These are phyloP conservation scores for Pemphredon lugubris DNA, from an alignment of 2,888 invertebrate genomes.

Conservation along the genomic window DNA sequence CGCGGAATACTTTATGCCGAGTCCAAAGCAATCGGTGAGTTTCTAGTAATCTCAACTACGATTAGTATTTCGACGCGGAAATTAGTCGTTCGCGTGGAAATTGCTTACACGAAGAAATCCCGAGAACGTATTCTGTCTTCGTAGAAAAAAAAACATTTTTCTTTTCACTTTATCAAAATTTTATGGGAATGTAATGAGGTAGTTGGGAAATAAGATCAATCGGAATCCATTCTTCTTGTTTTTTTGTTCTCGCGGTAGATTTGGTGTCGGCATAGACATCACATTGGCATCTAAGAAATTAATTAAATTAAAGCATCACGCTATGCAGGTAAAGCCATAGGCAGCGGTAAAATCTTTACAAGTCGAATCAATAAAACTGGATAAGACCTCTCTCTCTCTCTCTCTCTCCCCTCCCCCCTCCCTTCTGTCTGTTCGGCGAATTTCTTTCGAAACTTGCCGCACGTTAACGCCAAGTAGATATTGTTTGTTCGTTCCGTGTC, in stretches of 20 bases:
- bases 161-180: no score
- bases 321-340: not conserved
- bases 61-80: constrained; percentile 2
- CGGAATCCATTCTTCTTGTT: constrained; percentile 15
- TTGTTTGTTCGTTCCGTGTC: not conserved
- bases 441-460: not conserved
- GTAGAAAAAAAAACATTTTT: not conserved
- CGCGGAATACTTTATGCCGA: constrained; percentile 37
- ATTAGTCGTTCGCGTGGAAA: not conserved
- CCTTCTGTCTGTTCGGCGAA: constrained; percentile 4
- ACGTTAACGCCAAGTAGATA: not conserved
- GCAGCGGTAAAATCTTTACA: not conserved
- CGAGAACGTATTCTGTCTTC: constrained; percentile 9
- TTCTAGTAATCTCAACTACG: constrained; percentile 8
- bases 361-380: constrained; percentile 15
- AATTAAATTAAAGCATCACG: no score
- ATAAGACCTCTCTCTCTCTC: no score
- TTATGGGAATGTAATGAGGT: constrained; percentile 33
- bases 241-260: constrained; percentile 5
- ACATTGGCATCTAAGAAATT: not conserved
- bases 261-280: constrained; percentile 9
- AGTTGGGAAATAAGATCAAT: constrained; percentile 23
- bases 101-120: constrained; percentile 11
- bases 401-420: no score
- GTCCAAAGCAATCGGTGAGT: constrained; percentile 27